phyloP scores from a whole-genome alignment of 2,113 vertebrate species.

The Furnarius figulus region DNA sequence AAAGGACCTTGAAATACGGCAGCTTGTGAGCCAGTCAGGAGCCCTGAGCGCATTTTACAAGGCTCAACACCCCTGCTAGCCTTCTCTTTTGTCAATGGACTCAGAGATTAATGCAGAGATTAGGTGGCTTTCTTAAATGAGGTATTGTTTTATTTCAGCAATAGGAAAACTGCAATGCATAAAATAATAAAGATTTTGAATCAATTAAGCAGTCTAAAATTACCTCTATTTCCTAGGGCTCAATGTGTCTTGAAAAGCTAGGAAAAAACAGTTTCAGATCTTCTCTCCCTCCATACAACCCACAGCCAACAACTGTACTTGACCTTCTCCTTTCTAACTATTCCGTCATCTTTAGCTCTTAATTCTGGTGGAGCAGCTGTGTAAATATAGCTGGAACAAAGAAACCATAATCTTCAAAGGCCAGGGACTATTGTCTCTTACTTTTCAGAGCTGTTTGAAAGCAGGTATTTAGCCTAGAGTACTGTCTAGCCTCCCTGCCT shows the following conservation, averaged over 20 bases:
- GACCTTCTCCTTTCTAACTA: neutral
- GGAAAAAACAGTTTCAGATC: neutral
- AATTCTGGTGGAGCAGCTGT: neutral
- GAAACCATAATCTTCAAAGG: neutral
- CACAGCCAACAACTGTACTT: neutral
- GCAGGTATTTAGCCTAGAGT: neutral
- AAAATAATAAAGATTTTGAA: constrained; percentile 29
- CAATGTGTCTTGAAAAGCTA: neutral
- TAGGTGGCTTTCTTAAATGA: constrained; percentile 20
- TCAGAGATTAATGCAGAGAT: neutral
- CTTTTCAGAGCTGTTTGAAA: neutral
- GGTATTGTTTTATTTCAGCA: constrained; percentile 51
- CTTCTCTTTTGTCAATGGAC: neutral
- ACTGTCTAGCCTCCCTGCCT: neutral
- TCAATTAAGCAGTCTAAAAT: neutral
- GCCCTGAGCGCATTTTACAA: neutral
- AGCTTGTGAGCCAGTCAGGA: constrained; percentile 12
- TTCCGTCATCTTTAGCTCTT: constrained; percentile 20
- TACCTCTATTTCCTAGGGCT: neutral
- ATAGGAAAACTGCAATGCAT: constrained; percentile 24
- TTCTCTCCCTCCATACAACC: neutral
- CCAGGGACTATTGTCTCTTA: neutral
- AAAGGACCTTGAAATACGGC: neutral
- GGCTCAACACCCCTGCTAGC: neutral
- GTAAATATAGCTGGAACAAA: constrained; percentile 33